A percentile compares a stretch with the other conserved stretches of the same genome.
Conservation (phyloP, 2,113 vertebrate species). For the Verasper variegatus region DNA sequence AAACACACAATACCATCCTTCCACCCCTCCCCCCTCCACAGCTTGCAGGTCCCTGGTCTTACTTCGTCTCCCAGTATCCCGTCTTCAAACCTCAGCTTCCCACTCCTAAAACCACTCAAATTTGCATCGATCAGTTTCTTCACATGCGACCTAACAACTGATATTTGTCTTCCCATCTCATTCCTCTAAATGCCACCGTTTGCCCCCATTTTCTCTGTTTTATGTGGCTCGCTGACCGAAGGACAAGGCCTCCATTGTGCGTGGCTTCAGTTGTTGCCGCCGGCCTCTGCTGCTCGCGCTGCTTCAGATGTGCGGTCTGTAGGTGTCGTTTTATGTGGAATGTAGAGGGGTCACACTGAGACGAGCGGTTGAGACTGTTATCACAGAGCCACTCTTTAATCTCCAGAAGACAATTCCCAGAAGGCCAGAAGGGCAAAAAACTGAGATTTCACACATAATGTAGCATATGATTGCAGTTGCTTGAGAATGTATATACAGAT, state of each 20-base stretch:
- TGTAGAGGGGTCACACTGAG: conserved; percentile 10
- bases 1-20: not conserved
- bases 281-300: not conserved
- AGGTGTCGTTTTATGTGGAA: conserved; percentile 60
- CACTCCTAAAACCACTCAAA: not conserved
- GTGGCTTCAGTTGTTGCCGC: not conserved
- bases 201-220: conserved; percentile 15
- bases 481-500: not conserved
- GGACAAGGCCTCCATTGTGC: conserved; percentile 56
- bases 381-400: conserved; percentile 27
- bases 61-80: not conserved
- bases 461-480: not conserved
- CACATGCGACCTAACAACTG: not conserved
- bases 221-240: conserved; percentile 8
- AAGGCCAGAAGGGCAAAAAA: not conserved
- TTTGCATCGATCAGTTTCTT: conserved; percentile 3
- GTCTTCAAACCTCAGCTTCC: not conserved
- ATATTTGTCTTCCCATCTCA: conserved; percentile 18
- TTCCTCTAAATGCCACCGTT: conserved; percentile 13
- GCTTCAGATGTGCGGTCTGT: conserved; percentile 35
- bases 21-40: not conserved
- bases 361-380: conserved; percentile 33
- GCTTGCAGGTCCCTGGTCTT: not conserved
- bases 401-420: conserved; percentile 20
- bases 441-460: not conserved